A percentile compares a stretch with the other conserved stretches of the same genome.
Evolutionary conservation across 1,140 invertebrate genomes (phyloP).

Genomic region (Ceratosolen fusciceps): DNA sequence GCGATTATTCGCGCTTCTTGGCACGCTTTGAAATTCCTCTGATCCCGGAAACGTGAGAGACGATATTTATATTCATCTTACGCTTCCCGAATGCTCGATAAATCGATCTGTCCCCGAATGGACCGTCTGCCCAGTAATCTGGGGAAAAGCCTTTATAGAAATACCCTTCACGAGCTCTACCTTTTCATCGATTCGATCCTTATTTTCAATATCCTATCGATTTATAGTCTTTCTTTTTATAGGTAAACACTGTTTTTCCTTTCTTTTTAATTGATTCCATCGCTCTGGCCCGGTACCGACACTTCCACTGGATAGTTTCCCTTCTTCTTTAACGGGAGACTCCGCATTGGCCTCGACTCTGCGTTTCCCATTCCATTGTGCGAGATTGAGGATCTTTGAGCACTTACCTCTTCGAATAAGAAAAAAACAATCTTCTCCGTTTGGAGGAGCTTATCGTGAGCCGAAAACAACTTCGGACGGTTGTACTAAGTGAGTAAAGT

Average conservation of each 20-base stretch:
- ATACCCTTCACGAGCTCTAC: too few relatives aligned
- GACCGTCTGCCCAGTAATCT: too few relatives aligned
- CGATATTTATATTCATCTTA: background rate
- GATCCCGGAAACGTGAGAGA: background rate
- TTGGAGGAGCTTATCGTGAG: background rate
- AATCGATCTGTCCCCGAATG: too few relatives aligned
- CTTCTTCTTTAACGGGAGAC: background rate
- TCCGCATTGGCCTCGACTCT: background rate
- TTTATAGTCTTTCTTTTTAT: too few relatives aligned
- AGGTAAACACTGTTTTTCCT: too few relatives aligned
- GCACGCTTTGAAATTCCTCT: conserved; percentile 33
- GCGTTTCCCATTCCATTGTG: background rate
- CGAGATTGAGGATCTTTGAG: background rate
- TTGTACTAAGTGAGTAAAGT: background rate
- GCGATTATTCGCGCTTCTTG: background rate
- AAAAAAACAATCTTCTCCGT: background rate
- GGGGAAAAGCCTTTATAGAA: too few relatives aligned
- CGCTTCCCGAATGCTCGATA: conserved; percentile 8
- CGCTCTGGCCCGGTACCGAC: background rate
- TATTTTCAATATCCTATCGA: too few relatives aligned
- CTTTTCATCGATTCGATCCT: too few relatives aligned
- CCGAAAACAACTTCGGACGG: background rate
- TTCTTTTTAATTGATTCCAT: background rate
- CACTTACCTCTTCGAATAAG: background rate
- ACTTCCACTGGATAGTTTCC: background rate